Percentiles rank a stretch among this genome's conserved stretches.
Evolutionary conservation across 2,888 invertebrate species (phyloP).

Genomic region (Calephelis perditalis): DNA sequence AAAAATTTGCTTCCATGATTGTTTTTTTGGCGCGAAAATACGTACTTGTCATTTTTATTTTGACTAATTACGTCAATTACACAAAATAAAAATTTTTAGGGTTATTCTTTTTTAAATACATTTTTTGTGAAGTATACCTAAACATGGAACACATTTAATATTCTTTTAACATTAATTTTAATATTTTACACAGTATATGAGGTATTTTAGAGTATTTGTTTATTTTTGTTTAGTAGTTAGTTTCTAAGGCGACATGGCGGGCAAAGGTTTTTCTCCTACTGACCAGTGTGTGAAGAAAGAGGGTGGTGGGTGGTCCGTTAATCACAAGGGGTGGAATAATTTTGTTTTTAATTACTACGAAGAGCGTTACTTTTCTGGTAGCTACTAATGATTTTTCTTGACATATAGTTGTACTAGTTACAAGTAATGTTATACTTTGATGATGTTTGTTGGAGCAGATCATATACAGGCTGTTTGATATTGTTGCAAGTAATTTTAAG

Average conservation of each 20-base stretch:
- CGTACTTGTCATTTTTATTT: constrained; percentile 54
- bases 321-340: constrained; percentile 68
- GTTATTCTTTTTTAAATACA: constrained; percentile 13
- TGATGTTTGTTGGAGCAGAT: no score
- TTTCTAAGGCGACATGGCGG: constrained; percentile 69
- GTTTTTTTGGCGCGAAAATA: constrained; percentile 69
- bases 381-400: constrained; percentile 23
- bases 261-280: constrained; percentile 60
- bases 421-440: no score
- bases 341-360: constrained; percentile 71
- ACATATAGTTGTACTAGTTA: constrained; percentile 1
- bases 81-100: constrained; percentile 5
- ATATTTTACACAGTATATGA: constrained; percentile 25
- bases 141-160: constrained; percentile 5
- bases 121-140: constrained; percentile 10
- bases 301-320: constrained; percentile 48
- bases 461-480: no score
- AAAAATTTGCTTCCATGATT: constrained; percentile 51
- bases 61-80: constrained; percentile 23
- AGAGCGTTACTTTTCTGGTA: constrained; percentile 51
- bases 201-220: constrained; percentile 45
- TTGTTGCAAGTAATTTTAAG: no score
- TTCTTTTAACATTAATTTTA: constrained; percentile 6
- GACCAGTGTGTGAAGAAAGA: constrained; percentile 68
- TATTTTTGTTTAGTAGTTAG: constrained; percentile 71